Evolutionary conservation across 2,113 vertebrate species (phyloP).

Genomic region (Nansenia antarctica): DNA sequence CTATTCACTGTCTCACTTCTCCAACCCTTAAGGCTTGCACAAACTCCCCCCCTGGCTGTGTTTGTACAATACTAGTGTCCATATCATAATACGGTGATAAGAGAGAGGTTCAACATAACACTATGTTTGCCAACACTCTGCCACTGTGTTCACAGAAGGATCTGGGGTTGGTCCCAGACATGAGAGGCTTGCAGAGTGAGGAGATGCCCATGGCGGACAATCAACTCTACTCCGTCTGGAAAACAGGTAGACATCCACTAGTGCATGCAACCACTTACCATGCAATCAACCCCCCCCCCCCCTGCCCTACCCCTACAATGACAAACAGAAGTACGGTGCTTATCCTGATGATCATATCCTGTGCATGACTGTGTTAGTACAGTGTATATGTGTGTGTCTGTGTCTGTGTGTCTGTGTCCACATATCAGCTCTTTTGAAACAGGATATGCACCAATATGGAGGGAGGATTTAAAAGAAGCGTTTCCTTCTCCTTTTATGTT

Average conservation of each 20-base stretch:
- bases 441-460: slow-evolving; percentile 21
- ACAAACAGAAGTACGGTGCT: no score
- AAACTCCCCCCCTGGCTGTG: slow-evolving; percentile 50
- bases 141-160: slow-evolving; percentile 63
- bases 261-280: no score
- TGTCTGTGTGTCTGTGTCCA: not conserved
- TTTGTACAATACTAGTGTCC: slow-evolving; percentile 47
- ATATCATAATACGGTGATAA: slow-evolving; percentile 64
- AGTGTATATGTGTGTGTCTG: no score
- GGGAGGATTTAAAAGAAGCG: no score
- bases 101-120: slow-evolving; percentile 44
- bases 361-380: no score
- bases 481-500: no score
- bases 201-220: slow-evolving; percentile 81
- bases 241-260: slow-evolving; percentile 62
- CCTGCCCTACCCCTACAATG: no score
- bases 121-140: slow-evolving; percentile 24
- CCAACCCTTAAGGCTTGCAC: slow-evolving; percentile 68
- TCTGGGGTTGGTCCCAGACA: slow-evolving; percentile 33
- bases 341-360: no score
- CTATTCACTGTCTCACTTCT: no score
- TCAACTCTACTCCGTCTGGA: slow-evolving; percentile 83
- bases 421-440: slow-evolving; percentile 8
- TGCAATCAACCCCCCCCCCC: no score
- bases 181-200: slow-evolving; percentile 36